Base-by-base conservation (phyloP, 92 coral and sea anemone species). In the Siderastrea radians region DNA sequence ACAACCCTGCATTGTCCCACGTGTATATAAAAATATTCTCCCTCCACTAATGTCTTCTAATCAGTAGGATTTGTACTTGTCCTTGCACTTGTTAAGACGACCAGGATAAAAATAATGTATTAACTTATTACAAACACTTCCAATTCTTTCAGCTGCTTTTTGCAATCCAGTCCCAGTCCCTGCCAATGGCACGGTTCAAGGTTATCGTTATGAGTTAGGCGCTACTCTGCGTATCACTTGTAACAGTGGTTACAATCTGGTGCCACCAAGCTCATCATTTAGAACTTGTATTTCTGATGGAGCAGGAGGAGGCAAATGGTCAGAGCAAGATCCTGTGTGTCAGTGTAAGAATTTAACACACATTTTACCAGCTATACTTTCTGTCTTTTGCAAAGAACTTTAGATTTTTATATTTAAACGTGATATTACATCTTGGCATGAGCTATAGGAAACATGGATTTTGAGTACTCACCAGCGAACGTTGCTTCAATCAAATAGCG, bases 161-260 rank as follows among this genome's bases (percentile, higher is more conserved):
- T 98, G 99, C 77, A 86, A 90, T 17, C 87, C 91, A 66, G 91
- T 98, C 38, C 79, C 88, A 63, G 91, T 95, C 6, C 99, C 99
- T 15, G 14, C 87, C 4, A 77, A 93, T 50, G 99, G 99, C 15
- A 72, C 84, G 17, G 88, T 95, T 54, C 96, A 94, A 62, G 99
- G 99, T 19, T 98, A 80, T 91, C 93, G 99, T 19, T 94, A 90
- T 69, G 99, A 98, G 53, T 84, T 95, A 51, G 95, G 95, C 8
- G 99, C 99, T 63, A 98, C 99, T 9, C 91, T 98, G 12, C 97
- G 99, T 15, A 89, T 95, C 81, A 86, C 95, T 9, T 98, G 99
- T 72, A 90, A 88, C 8, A 82, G 58, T 7, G 99, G 99, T 49
- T 91, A 94, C 73, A 75, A 91, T 6, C 81, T 98, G 2, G 84